Evolutionary conservation across 2,888 invertebrate genomes (phyloP), one percentile per base, ranked within the genome.

Genomic region (Allacma fusca): DNA sequence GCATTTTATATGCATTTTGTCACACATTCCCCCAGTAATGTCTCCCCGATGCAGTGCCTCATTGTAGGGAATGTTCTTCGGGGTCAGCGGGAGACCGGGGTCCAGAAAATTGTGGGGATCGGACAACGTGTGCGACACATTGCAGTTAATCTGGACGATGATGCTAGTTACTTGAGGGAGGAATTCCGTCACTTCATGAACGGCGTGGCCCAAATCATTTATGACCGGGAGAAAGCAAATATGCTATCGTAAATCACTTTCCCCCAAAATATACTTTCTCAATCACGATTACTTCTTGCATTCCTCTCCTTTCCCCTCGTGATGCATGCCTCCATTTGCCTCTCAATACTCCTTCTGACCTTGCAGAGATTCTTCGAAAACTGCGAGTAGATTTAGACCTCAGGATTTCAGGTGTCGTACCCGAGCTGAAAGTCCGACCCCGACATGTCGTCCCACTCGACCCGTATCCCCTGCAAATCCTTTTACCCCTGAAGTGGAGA

Each of bases 1-100:
- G 81, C 81, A n/a, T 78, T 80, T n/a, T 80, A 81, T 69, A 83
- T 84, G 83, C 79, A 81, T 59, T 84, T 83, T 62, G 83, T 84
- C 23, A 84, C 83, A 0, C 83, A 84, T 40, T 80, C 82, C 29
- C 77, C 78, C 16, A 71, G 67, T 13, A 81, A 79, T 26, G 44
- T 83, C 12, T 77, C 72, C 29, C 82, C 81, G 0, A 59, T 78
- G 1, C 84, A 84, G 65, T 82, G 81, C 26, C 40, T 84, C 16
- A 78, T 84, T 7, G 75, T 84, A 16, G 84, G 84, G 0, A 84
- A 84, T 73, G 79, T 81, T 23, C 82, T 84, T 70, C 72, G 83
- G 19, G 82, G 82, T 13, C 77, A 75, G 24, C 24, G 79, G 16
- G 83, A 84, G 26, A 0, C 57, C 0, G 82, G 84, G 13, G 81